A percentile compares a stretch with the other conserved stretches of the same genome.
phyloP scores from a whole-genome alignment of 2,888 invertebrate species.

The Lasioglossum leucozonium region DNA sequence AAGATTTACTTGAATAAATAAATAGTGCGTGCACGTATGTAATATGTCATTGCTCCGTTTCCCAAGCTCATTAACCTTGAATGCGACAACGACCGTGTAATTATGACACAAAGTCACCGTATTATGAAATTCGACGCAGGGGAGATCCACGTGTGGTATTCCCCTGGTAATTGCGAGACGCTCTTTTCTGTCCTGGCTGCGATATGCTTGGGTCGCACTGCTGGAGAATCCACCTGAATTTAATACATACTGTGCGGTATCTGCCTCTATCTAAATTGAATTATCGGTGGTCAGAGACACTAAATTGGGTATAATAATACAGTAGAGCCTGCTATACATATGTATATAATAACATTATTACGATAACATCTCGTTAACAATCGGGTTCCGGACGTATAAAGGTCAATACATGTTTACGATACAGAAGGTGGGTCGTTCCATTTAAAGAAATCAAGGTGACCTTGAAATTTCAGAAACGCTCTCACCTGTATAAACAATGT shows the following conservation, averaged over 20 bases:
- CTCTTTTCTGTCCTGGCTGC: not conserved
- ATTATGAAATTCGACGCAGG: not conserved
- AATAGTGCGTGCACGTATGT: no score
- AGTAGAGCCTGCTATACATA: no score
- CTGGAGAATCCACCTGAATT: no score
- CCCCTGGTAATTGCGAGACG: not conserved
- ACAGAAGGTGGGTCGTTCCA: no score
- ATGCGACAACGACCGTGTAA: not conserved
- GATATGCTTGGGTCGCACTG: constrained; percentile 3
- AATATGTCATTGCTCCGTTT: not conserved
- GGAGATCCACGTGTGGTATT: not conserved
- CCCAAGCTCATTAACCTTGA: not conserved
- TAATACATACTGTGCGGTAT: not conserved
- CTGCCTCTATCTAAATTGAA: not conserved
- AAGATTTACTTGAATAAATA: not conserved
- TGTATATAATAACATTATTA: no score
- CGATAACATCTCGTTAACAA: no score
- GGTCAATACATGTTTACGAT: no score
- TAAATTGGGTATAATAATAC: not conserved
- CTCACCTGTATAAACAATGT: no score
- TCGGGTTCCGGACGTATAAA: no score
- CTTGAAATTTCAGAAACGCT: no score
- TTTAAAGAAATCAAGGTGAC: no score
- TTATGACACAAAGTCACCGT: not conserved
- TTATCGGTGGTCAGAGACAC: not conserved